A percentile compares a stretch with the other conserved stretches of the same genome.
phyloP scores from a whole-genome alignment of 2,888 invertebrate genomes.

The Hypomecis punctinalis region DNA sequence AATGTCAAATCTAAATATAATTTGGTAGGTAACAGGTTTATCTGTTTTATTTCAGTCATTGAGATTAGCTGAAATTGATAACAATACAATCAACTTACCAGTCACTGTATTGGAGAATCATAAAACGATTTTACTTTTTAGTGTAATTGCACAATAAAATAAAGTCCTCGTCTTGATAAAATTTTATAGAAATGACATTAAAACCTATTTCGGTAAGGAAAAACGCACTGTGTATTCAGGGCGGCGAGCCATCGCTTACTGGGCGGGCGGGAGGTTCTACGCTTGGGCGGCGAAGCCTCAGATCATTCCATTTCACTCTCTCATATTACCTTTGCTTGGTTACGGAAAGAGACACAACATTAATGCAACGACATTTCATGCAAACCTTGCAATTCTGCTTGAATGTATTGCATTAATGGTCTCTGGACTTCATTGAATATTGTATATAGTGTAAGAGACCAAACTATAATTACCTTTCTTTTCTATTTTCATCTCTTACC shows the following conservation, averaged over 20 bases:
- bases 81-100: conserved; percentile 27
- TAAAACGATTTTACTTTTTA: background rate
- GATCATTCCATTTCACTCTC: conserved; percentile 65
- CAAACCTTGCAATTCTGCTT: conserved; percentile 56
- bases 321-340: conserved; percentile 46
- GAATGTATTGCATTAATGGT: conserved; percentile 21
- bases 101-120: background rate
- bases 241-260: conserved; percentile 69
- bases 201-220: conserved; percentile 29
- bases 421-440: background rate
- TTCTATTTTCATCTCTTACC: too few species aligned
- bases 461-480: too few species aligned
- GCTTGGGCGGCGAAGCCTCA: conserved; percentile 72
- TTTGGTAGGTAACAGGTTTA: conserved; percentile 16
- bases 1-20: conserved; percentile 22
- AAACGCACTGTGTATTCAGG: conserved; percentile 58
- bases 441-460: too few species aligned
- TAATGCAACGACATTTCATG: conserved; percentile 62
- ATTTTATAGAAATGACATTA: conserved; percentile 22
- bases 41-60: conserved; percentile 13
- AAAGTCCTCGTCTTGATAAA: conserved; percentile 5
- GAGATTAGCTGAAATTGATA: conserved; percentile 1
- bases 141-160: background rate
- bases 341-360: conserved; percentile 58
- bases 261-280: conserved; percentile 78